Base-by-base conservation (phyloP, 2,797 vertebrate genomes). In the Oreochromis grahami region DNA sequence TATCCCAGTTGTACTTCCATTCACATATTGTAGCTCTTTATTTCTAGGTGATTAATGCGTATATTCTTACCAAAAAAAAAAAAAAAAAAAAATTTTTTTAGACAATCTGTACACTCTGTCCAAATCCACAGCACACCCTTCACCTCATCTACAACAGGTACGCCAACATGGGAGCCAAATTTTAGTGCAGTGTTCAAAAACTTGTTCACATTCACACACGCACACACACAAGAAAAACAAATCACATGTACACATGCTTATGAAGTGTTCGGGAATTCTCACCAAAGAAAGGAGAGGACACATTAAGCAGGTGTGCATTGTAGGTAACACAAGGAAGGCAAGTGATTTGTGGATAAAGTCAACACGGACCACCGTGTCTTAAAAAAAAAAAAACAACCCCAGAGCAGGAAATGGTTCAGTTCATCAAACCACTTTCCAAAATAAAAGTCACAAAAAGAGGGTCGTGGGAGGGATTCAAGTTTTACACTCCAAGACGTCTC, bases 181-280 rank as follows among this genome's bases (percentile, higher is more conserved):
- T 86, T 96, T 96, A 97, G 96, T 97, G 96, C 96, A 97, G 96
- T 96, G 95, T 94, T 48, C 95, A 87, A 94, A 93, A 96, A 95
- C 92, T 91, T 88, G 91, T 94, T 94, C 88, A 85, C 84, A 88
- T 91, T 83, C 93, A 41, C 82, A 88, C 82, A 90, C 81, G 72
- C 91, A 86, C 90, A 89, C 91, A 94, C 84, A 92, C 58, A 95
- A 48, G 90, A 86, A 93, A 87, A 88, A 92, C 89, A 95, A 95
- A 86, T 92, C 79, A 93, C 95, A 95, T 92, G 93, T 95, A 93
- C 82, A 60, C 88, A 87, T 95, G 94, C 93, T 92, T 82, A 84
- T 85, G 55, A 91, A 92, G 93, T 92, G 93, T 94, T 92, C 26
- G 92, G 87, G 88, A 93, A 88, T 92, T 91, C 78, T 89, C 90